phyloP scores from a whole-genome alignment of 2,113 vertebrate species.

The Condylura cristata region DNA sequence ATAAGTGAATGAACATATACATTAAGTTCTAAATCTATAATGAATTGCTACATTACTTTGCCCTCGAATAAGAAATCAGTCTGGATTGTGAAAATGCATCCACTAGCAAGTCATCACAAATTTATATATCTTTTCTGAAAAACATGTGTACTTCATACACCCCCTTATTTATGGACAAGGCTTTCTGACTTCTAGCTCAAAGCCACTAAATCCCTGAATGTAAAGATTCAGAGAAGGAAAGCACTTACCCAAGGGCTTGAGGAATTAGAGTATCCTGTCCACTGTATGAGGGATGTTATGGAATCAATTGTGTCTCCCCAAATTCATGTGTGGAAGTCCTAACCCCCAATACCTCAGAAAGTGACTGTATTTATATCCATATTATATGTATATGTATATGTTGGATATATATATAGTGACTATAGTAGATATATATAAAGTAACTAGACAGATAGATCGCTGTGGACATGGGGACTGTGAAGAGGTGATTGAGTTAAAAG shows the following conservation, averaged over 20 bases:
- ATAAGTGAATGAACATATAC: slow-evolving; percentile 36
- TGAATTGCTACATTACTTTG: background rate
- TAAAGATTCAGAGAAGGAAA: background rate
- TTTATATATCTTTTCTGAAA: slow-evolving; percentile 25
- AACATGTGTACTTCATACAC: background rate
- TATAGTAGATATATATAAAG: too few relatives aligned
- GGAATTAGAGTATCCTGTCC: background rate
- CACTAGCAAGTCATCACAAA: background rate
- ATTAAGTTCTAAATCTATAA: slow-evolving; percentile 19
- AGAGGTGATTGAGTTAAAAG: background rate
- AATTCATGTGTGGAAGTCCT: background rate
- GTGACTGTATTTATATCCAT: slow-evolving; percentile 14
- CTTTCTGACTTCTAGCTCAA: background rate
- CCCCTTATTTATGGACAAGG: background rate
- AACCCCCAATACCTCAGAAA: background rate
- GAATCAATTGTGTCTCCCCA: background rate
- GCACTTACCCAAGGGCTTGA: background rate
- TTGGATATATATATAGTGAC: too few relatives aligned
- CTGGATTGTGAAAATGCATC: slow-evolving; percentile 10
- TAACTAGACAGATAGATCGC: too few relatives aligned
- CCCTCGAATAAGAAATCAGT: slow-evolving; percentile 9
- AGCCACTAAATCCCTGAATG: background rate
- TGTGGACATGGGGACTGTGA: background rate
- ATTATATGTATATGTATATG: too few relatives aligned
- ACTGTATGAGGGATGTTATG: background rate